Evolutionary conservation across 2,797 vertebrate genomes (phyloP).

Genomic region (Nyctalus aviator): DNA sequence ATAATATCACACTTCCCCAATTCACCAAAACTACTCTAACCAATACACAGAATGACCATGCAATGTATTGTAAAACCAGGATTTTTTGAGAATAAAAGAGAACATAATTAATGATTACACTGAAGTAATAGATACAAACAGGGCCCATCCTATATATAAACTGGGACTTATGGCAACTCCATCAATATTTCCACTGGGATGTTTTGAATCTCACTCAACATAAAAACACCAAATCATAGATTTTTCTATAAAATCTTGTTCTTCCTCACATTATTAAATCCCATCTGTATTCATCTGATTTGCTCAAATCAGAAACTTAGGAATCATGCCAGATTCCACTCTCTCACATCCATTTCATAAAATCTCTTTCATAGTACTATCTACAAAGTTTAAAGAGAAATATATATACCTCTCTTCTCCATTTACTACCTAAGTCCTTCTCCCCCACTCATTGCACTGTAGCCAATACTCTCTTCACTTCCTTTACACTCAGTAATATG

Average conservation of each 20-base stretch:
- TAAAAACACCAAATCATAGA: neutral
- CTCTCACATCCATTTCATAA: neutral
- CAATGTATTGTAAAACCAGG: neutral
- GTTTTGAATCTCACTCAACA: neutral
- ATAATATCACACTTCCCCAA: neutral
- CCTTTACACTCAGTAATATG: too few species aligned
- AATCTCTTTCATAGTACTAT: neutral
- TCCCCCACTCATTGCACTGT: too few species aligned
- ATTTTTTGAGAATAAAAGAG: neutral
- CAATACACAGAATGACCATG: neutral
- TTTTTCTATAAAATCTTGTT: neutral
- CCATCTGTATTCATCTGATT: neutral
- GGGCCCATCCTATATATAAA: neutral
- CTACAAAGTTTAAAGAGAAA: neutral
- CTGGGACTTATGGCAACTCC: neutral
- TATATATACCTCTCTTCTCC: neutral
- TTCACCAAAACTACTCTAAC: neutral
- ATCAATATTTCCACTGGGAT: neutral
- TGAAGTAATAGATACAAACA: neutral
- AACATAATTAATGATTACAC: neutral
- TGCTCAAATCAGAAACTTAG: neutral
- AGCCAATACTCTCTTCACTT: too few species aligned
- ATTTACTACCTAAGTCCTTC: too few species aligned
- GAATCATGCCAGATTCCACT: neutral
- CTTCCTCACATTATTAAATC: constrained; percentile 43